Evolutionary conservation across 2,888 invertebrate species (phyloP).

Genomic region (Hipparchia sbordonii): DNA sequence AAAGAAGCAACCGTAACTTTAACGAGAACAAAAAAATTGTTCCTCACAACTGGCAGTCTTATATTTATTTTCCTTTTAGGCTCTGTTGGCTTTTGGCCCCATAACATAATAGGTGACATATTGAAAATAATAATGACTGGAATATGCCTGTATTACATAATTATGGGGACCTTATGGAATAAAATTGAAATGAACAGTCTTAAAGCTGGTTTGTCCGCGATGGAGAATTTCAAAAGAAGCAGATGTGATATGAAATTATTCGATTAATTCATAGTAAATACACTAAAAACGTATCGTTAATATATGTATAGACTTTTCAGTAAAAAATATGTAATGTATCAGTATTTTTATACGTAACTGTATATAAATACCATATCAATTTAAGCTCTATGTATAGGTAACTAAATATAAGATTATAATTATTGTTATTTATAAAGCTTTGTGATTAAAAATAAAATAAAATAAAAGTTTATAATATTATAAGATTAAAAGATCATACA

Average conservation of each 20-base stretch:
- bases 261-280: neutral
- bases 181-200: conserved; percentile 90
- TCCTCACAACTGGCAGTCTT: conserved; percentile 75
- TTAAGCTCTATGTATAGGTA: neutral
- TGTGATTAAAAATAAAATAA: no score
- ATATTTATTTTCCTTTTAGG: conserved; percentile 79
- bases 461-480: no score
- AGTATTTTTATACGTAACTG: conserved; percentile 35
- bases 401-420: neutral
- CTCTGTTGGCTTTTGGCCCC: conserved; percentile 76
- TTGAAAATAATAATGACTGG: conserved; percentile 85
- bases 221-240: conserved; percentile 81
- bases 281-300: no score
- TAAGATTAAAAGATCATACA: neutral
- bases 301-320: neutral
- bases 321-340: neutral
- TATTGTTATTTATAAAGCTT: neutral
- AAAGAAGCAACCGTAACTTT: conserved; percentile 80
- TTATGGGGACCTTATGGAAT: conserved; percentile 93
- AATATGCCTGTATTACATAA: conserved; percentile 85
- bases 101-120: conserved; percentile 78
- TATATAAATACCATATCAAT: conserved; percentile 20
- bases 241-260: conserved; percentile 41
- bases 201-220: conserved; percentile 87
- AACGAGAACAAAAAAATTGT: conserved; percentile 76